A percentile compares a stretch with the other conserved stretches of the same genome.
These are phyloP conservation scores for Aurelia aurita DNA, from an alignment of 30 jellyfish, hydroid and myxozoan genomes.

Conservation along the genomic window DNA sequence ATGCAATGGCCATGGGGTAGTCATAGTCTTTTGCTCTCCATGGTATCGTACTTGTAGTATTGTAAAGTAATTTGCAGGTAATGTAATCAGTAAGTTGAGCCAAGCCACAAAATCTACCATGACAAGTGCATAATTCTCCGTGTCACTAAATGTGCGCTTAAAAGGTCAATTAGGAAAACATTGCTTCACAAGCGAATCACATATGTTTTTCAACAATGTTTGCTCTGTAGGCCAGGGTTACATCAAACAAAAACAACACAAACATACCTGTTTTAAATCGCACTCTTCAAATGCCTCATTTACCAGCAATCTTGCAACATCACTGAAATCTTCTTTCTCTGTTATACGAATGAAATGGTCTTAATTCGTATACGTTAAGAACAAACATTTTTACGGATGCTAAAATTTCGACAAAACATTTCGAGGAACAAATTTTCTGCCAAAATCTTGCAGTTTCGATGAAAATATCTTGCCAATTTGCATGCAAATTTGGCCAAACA, in stretches of 20 bases:
- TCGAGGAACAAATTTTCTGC: not conserved
- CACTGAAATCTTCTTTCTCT: conserved; percentile 48
- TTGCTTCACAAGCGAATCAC: no score
- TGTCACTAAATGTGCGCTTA: no score
- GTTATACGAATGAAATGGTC: not conserved
- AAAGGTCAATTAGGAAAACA: no score
- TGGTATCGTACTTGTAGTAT: no score
- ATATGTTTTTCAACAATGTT: no score
- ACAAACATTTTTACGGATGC: not conserved
- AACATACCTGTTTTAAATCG: conserved; percentile 52
- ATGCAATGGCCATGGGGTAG: no score
- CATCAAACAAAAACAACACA: not conserved
- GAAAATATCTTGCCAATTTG: not conserved
- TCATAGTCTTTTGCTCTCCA: no score
- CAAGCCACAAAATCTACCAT: no score
- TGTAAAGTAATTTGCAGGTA: no score
- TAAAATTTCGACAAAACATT: not conserved
- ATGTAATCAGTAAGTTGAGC: no score
- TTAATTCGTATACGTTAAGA: not conserved
- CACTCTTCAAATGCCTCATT: conserved; percentile 73
- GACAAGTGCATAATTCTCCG: no score
- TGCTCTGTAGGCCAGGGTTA: not conserved
- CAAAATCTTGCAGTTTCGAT: not conserved
- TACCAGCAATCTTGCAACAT: conserved; percentile 54
- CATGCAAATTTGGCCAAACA: no score